A percentile compares a stretch with the other conserved stretches of the same genome.
Conservation (phyloP, 1,140 invertebrate species). For the Laupala kohalensis region DNA sequence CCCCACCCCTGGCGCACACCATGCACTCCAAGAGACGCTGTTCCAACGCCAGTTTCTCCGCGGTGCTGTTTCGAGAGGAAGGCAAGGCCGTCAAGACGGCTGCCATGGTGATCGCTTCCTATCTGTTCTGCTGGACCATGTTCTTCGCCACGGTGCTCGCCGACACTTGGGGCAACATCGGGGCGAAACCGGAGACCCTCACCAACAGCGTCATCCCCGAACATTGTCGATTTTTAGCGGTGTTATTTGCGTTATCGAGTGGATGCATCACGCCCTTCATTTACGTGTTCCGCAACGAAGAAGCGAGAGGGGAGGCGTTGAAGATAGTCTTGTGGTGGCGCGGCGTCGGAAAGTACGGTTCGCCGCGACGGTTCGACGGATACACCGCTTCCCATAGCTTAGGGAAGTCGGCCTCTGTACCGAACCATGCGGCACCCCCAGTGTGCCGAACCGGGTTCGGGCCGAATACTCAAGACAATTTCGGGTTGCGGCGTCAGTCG, state of each 20-base stretch:
- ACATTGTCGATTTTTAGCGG: slow-evolving; percentile 18
- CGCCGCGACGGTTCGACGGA: slow-evolving; percentile 4
- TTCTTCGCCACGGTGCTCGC: slow-evolving; percentile 30
- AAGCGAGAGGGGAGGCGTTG: slow-evolving; percentile 28
- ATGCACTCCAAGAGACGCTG: slow-evolving; percentile 17
- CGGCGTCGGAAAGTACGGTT: slow-evolving; percentile 6
- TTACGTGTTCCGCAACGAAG: slow-evolving; percentile 36
- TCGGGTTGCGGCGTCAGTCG: slow-evolving; percentile 16
- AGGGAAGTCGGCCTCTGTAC: neutral
- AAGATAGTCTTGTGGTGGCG: slow-evolving; percentile 24
- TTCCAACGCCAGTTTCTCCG: slow-evolving; percentile 29
- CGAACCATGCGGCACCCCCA: neutral
- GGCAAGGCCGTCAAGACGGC: slow-evolving; percentile 40
- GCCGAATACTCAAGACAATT: neutral
- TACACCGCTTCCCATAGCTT: neutral
- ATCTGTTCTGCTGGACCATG: slow-evolving; percentile 38
- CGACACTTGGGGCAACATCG: slow-evolving; percentile 11
- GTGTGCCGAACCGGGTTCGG: neutral
- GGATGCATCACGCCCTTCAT: slow-evolving; percentile 36
- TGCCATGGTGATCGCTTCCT: slow-evolving; percentile 37
- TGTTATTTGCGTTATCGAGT: slow-evolving; percentile 18
- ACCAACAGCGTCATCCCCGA: slow-evolving; percentile 24
- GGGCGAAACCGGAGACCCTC: neutral
- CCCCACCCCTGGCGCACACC: slow-evolving; percentile 7
- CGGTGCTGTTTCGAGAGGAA: slow-evolving; percentile 35